A percentile compares a stretch with the other conserved stretches of the same genome.
Evolutionary conservation across 2,797 vertebrate genomes (phyloP).

Genomic region (Lacerta bilineata): DNA sequence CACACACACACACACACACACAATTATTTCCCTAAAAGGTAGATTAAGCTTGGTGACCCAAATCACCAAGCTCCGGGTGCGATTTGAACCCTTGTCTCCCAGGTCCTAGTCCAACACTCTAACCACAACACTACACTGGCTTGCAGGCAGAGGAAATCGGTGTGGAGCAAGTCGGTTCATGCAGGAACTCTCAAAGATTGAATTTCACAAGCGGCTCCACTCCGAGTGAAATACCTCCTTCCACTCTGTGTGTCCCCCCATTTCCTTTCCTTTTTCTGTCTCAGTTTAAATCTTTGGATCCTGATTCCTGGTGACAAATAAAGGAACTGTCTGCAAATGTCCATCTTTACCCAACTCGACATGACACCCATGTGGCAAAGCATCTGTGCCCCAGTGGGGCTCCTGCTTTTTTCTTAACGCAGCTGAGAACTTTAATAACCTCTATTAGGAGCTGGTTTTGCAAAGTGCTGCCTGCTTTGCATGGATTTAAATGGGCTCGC

Average conservation of each 20-base stretch:
- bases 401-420: not conserved
- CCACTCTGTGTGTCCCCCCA: too few relatives aligned
- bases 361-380: not conserved
- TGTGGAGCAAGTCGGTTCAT: too few relatives aligned
- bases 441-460: not conserved
- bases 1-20: too few relatives aligned
- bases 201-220: too few relatives aligned
- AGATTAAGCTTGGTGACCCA: too few relatives aligned
- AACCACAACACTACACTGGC: too few relatives aligned
- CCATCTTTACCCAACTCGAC: not conserved
- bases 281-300: not conserved
- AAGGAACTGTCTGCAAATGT: not conserved
- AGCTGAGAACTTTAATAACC: not conserved
- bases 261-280: not conserved
- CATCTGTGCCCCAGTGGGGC: slow-evolving; percentile 8
- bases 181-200: too few relatives aligned
- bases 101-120: too few relatives aligned
- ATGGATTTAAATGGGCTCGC: slow-evolving; percentile 8
- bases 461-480: not conserved
- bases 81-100: too few relatives aligned
- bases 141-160: too few relatives aligned
- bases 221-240: not conserved
- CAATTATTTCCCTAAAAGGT: too few relatives aligned
- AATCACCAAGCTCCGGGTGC: too few relatives aligned
- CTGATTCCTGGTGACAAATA: not conserved